Conservation (phyloP, 2,888 invertebrate species). For the Brachyptera putata region DNA sequence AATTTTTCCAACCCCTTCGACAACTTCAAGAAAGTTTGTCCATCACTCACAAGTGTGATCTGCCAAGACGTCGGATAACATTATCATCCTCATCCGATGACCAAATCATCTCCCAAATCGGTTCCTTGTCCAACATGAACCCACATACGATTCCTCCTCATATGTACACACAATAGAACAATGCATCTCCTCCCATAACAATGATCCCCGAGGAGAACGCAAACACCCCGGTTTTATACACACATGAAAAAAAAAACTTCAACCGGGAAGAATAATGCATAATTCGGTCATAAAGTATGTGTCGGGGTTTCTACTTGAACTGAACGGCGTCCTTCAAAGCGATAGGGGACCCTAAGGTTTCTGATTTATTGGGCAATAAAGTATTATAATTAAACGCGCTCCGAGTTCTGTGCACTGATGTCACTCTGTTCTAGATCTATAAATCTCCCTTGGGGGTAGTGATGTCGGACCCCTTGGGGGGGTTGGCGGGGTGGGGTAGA, state of each 20-base stretch:
- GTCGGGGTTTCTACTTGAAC: slow-evolving; percentile 55
- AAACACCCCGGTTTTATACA: slow-evolving; percentile 37
- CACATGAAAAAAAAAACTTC: slow-evolving; percentile 18
- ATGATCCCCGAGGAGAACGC: slow-evolving; percentile 39
- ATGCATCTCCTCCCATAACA: slow-evolving; percentile 28
- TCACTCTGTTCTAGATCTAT: slow-evolving; percentile 44
- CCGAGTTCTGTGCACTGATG: slow-evolving; percentile 49
- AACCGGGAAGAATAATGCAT: slow-evolving; percentile 42
- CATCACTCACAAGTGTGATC: too few relatives aligned
- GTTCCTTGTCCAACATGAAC: slow-evolving; percentile 3
- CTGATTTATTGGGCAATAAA: slow-evolving; percentile 75
- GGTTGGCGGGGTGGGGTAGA: too few relatives aligned
- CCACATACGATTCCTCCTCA: slow-evolving; percentile 2
- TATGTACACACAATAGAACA: slow-evolving; percentile 6
- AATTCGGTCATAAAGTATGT: slow-evolving; percentile 67
- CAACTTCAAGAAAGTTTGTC: too few relatives aligned
- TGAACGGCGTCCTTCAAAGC: slow-evolving; percentile 62
- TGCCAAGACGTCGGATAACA: too few relatives aligned
- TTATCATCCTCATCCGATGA: too few relatives aligned
- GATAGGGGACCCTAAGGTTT: slow-evolving; percentile 34
- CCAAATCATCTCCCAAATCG: too few relatives aligned
- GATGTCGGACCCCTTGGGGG: slow-evolving; percentile 23
- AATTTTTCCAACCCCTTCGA: too few relatives aligned
- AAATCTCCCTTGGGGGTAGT: slow-evolving; percentile 42
- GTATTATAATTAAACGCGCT: slow-evolving; percentile 73